Percentiles rank a stretch among this genome's conserved stretches.
These are phyloP conservation scores for Ovis aries DNA, from an alignment of 2,113 vertebrate genomes.

Conservation along the genomic window ARS-UI_Ramb_v3.0 NC_056063.1:83053501-83054000, in stretches of 20 bases:
- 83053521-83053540: too few species aligned
- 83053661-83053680: not conserved
- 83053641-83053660: not conserved
- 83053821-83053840: not conserved
- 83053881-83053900: fast-evolving
- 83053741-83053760: not conserved
- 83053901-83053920: fast-evolving
- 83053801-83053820: not conserved
- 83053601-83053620: not conserved
- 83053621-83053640: not conserved
- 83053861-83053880: fast-evolving
- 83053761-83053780: not conserved
- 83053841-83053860: not conserved
- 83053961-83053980: not conserved
- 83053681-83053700: not conserved
- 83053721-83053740: not conserved
- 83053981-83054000: not conserved
- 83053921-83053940: fast-evolving
- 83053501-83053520: not conserved
- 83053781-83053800: not conserved
- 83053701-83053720: not conserved
- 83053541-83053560: too few species aligned
- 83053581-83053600: not conserved
- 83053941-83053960: not conserved
- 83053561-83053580: not conserved